Percentiles rank a stretch among this genome's conserved stretches.
phyloP scores from a whole-genome alignment of 2,888 invertebrate species.

The Nemotelus nigrinus region DNA sequence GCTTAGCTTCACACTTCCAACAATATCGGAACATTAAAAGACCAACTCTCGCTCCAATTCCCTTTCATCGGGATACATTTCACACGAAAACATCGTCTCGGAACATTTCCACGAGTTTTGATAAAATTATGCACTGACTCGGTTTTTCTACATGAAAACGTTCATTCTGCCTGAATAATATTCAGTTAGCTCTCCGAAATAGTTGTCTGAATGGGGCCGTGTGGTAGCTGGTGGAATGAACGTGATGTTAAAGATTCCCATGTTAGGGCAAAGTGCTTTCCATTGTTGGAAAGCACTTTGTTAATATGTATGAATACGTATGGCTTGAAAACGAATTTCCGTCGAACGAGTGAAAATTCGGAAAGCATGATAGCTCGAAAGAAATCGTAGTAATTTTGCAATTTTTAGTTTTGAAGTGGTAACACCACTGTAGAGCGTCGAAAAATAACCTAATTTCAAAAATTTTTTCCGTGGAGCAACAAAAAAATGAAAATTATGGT shows the following conservation, averaged over 20 bases:
- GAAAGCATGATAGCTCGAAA: too few relatives aligned
- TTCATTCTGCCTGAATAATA: neutral
- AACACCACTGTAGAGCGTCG: too few relatives aligned
- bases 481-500: too few relatives aligned
- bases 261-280: neutral
- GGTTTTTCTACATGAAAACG: slow-evolving; percentile 7
- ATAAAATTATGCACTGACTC: slow-evolving; percentile 39
- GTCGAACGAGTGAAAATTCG: neutral
- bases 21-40: slow-evolving; percentile 23
- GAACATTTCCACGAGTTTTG: slow-evolving; percentile 31
- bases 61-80: slow-evolving; percentile 15
- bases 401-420: too few relatives aligned
- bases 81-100: neutral
- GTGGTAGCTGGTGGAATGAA: slow-evolving; percentile 3
- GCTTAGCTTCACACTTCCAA: neutral
- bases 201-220: slow-evolving; percentile 12
- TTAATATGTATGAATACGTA: slow-evolving; percentile 29
- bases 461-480: too few relatives aligned
- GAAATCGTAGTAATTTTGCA: too few relatives aligned
- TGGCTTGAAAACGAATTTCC: neutral
- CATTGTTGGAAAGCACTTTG: slow-evolving; percentile 1
- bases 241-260: slow-evolving; percentile 4
- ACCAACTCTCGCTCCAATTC: slow-evolving; percentile 13
- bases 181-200: neutral
- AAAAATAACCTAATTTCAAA: too few relatives aligned